phyloP scores from a whole-genome alignment of 2,113 vertebrate species.

The Passer montanus region DNA sequence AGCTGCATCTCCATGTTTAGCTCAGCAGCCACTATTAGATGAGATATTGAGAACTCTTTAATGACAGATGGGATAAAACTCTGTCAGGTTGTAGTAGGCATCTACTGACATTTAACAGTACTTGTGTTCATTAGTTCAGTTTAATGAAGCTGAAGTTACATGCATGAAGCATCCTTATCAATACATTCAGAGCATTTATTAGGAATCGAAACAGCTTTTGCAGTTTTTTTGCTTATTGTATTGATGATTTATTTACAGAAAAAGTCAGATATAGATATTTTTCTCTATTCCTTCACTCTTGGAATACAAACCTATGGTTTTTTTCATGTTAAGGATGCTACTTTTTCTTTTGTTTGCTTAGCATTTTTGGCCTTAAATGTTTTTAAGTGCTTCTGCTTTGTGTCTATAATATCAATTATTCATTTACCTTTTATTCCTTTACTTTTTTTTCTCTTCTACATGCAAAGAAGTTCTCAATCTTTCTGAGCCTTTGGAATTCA shows the following conservation, averaged over 20 bases:
- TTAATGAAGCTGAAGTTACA: not conserved
- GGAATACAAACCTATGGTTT: not conserved
- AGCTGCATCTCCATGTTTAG: not conserved
- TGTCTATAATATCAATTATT: not conserved
- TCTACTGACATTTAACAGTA: not conserved
- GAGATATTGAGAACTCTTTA: not conserved
- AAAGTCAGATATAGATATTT: not conserved
- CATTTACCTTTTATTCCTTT: not conserved
- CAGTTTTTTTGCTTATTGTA: not conserved
- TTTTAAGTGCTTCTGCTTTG: not conserved
- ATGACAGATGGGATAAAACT: not conserved
- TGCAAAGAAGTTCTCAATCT: not conserved
- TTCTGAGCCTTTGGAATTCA: constrained; percentile 31
- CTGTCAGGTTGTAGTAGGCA: not conserved
- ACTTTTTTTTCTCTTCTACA: not conserved
- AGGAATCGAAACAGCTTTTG: not conserved
- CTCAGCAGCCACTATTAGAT: not conserved
- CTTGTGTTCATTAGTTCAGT: not conserved
- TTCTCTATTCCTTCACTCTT: not conserved
- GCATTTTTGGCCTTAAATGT: not conserved
- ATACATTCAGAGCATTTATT: not conserved
- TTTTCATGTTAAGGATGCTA: not conserved
- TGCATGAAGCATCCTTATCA: not conserved
- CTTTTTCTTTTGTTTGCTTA: not conserved
- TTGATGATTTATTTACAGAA: not conserved